Evolutionary conservation across 2,113 vertebrate species (phyloP).

Genomic region (Catagonus wagneri): DNA sequence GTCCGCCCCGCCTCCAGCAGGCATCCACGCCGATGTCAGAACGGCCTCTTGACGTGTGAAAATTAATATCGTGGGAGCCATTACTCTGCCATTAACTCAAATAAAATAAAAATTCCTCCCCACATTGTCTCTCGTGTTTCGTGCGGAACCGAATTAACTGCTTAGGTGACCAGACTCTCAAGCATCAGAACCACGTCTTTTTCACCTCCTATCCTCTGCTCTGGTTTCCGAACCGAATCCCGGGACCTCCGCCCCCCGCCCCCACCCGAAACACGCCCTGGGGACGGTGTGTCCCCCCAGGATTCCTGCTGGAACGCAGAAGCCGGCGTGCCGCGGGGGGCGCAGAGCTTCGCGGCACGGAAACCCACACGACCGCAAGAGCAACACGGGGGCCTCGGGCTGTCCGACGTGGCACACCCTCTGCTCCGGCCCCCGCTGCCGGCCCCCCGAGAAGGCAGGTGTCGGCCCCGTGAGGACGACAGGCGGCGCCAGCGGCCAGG

Average conservation of each 20-base stretch:
- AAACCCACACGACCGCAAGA: background rate
- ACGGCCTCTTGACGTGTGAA: background rate
- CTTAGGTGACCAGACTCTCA: background rate
- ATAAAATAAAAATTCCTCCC: background rate
- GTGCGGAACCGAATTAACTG: background rate
- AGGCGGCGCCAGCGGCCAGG: rapidly evolving
- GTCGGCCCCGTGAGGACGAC: rapidly evolving
- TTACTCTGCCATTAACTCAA: background rate
- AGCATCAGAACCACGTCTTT: background rate
- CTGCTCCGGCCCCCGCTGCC: background rate
- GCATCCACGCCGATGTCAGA: background rate
- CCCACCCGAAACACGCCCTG: rapidly evolving
- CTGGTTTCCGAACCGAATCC: background rate
- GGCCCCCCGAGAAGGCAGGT: too few species aligned
- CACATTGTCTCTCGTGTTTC: background rate
- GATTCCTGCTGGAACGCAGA: background rate
- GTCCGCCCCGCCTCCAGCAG: background rate
- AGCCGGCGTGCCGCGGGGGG: too few species aligned
- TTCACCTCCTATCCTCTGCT: background rate
- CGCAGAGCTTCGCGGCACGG: rapidly evolving
- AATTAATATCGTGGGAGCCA: background rate
- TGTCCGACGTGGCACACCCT: rapidly evolving
- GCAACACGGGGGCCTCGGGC: too few species aligned
- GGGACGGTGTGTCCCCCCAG: rapidly evolving
- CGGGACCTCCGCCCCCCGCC: background rate